These are phyloP conservation scores for Trochalopteron elliotii DNA, from an alignment of 2,113 vertebrate genomes.

Conservation along the genomic window DNA sequence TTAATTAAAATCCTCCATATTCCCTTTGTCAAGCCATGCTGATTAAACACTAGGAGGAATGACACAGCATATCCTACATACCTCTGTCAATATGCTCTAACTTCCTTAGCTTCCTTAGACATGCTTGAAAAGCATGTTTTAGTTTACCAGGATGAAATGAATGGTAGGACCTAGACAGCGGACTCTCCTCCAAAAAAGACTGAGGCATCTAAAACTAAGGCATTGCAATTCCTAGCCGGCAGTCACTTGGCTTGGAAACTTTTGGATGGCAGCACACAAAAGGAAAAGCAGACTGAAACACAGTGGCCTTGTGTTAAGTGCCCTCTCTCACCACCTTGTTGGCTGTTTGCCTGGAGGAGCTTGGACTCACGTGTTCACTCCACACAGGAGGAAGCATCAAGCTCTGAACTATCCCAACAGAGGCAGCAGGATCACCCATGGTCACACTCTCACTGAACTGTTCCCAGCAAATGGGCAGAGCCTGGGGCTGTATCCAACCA, in stretches of 20 bases:
- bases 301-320: neutral
- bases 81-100: neutral
- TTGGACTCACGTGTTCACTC: accelerated
- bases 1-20: neutral
- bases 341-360: neutral
- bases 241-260: neutral
- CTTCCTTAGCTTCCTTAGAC: neutral
- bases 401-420: neutral
- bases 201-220: neutral
- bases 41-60: neutral
- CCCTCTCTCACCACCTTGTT: neutral
- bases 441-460: neutral
- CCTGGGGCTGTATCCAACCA: neutral
- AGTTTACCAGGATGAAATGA: neutral
- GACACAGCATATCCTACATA: neutral
- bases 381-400: neutral
- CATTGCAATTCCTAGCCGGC: neutral
- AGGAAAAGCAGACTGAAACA: neutral
- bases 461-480: neutral
- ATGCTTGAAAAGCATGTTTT: neutral
- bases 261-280: neutral
- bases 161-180: neutral
- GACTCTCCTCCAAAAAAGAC: neutral
- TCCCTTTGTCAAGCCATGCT: neutral
- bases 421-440: accelerated